A percentile compares a stretch with the other conserved stretches of the same genome.
phyloP scores from a whole-genome alignment of 2,888 invertebrate species.

The Drosophila merina region DNA sequence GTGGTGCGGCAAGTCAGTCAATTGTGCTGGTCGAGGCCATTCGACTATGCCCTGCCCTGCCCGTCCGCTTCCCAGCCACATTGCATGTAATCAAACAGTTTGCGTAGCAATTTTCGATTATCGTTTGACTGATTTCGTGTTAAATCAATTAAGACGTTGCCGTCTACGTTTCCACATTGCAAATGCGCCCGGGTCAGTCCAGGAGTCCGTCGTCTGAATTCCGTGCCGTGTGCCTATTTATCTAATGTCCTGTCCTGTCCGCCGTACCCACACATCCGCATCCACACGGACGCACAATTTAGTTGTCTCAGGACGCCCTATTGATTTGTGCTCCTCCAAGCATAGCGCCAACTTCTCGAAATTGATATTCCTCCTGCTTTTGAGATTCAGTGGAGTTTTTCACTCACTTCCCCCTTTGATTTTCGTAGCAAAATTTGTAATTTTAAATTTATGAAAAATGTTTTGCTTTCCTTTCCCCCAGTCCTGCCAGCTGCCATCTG shows the following conservation, averaged over 20 bases:
- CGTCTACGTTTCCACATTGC: conserved; percentile 46
- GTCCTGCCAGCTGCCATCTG: conserved; percentile 62
- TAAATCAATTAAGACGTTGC: conserved; percentile 78
- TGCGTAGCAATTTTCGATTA: conserved; percentile 79
- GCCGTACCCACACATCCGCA: conserved; percentile 15
- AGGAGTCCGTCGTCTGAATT: conserved; percentile 41
- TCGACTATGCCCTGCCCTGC: conserved; percentile 1
- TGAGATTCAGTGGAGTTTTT: conserved; percentile 1
- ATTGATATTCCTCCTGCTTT: conserved; percentile 19
- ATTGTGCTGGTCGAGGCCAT: conserved; percentile 32
- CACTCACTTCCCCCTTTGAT: conserved; percentile 48
- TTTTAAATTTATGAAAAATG: conserved; percentile 71
- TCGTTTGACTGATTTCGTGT: conserved; percentile 80
- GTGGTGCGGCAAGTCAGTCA: conserved; percentile 24
- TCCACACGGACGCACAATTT: conserved; percentile 35
- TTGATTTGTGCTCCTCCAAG: conserved; percentile 51
- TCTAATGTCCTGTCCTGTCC: conserved; percentile 70
- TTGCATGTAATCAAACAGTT: conserved; percentile 80
- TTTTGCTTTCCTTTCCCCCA: conserved; percentile 26
- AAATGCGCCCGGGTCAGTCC: conserved; percentile 44
- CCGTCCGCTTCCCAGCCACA: conserved; percentile 32
- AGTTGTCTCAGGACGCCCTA: conserved; percentile 45
- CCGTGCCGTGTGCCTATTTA: conserved; percentile 71
- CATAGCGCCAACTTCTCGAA: not conserved
- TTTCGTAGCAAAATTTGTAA: conserved; percentile 60